Conservation (phyloP, 1,140 invertebrate species). For the Rhyzopertha dominica region DNA sequence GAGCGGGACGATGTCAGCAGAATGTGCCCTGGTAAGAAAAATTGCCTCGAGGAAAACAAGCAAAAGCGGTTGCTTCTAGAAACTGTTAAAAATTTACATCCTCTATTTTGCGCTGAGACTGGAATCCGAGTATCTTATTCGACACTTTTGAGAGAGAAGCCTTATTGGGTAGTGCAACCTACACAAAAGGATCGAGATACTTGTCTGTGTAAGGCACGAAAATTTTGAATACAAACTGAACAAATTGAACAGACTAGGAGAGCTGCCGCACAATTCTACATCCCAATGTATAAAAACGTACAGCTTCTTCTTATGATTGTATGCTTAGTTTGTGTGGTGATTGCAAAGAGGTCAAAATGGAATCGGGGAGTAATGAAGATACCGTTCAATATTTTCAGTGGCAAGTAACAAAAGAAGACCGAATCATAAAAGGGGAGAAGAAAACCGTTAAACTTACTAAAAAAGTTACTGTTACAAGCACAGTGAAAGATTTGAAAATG, state of each 20-base stretch:
- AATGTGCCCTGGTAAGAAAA: conserved; percentile 28
- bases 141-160: conserved; percentile 7
- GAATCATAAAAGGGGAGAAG: conserved; percentile 26
- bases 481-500: conserved; percentile 23
- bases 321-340: conserved; percentile 26
- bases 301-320: conserved; percentile 28
- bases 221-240: conserved; percentile 26
- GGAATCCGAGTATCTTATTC: background rate
- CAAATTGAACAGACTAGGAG: conserved; percentile 14
- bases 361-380: conserved; percentile 16
- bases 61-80: conserved; percentile 20
- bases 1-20: conserved; percentile 30
- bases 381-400: conserved; percentile 25
- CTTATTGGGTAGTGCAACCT: conserved; percentile 9
- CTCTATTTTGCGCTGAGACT: background rate
- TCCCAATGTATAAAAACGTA: too few relatives aligned
- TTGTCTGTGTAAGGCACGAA: conserved; percentile 28
- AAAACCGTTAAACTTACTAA: conserved; percentile 17
- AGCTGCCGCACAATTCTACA: conserved; percentile 14
- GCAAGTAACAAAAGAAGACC: conserved; percentile 22
- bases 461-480: conserved; percentile 20
- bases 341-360: conserved; percentile 19
- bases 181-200: conserved; percentile 22
- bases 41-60: conserved; percentile 29
- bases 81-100: background rate